Evolutionary conservation across 30 jellyfish, hydroid and myxozoan species (phyloP), one percentile per base, ranked within the genome.

Genomic region (Aurelia coerulea): DNA sequence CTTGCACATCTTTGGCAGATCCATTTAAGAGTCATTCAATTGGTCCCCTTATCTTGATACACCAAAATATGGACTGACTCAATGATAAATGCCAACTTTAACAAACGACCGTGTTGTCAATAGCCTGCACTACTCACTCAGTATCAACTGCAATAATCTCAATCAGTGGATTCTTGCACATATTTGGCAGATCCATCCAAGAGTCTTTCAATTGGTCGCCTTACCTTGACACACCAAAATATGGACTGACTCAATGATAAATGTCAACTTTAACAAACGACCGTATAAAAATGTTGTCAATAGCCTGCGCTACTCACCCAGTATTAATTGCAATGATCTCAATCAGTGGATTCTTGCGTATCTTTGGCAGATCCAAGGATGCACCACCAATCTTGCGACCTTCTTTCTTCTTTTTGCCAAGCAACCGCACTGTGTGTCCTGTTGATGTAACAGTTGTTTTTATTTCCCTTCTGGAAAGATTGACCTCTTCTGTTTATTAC

Each of bases 261-360:
- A 39, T 39, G 8, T 9, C 4, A 39, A 39, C 9, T 39, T 39
- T 39, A 39, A 39, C 51, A 39, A 9, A 39, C 6, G 49, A 18
- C 51, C 7, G 49, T 4, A 33, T 52, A 67, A 19, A 32, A 32
- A 17, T 23, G n/a, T 18, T 67, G 18, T 67, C 5, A 9, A 67
- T 14, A 2, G 17, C 18, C 18, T 13, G 14, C 35, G 2, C 6
- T 5, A 10, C 87, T 76, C 80, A 94, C 99, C 99, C 97, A 6
- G 99, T 94, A 65, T 90, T 94, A 15, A 94, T 94, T 64, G 99
- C 99, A 80, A 94, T 94, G 35, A 94, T 84, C 58, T 94, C 97
- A 62, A 89, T 77, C 18, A 94, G 83, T 2, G 97, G 97, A 60
- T 93, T 93, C 68, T 89, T 93, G 35, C 98, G 89, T 1, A 93